Conservation (phyloP, 2,888 invertebrate genomes). For the Clitarchus hookeri region DNA sequence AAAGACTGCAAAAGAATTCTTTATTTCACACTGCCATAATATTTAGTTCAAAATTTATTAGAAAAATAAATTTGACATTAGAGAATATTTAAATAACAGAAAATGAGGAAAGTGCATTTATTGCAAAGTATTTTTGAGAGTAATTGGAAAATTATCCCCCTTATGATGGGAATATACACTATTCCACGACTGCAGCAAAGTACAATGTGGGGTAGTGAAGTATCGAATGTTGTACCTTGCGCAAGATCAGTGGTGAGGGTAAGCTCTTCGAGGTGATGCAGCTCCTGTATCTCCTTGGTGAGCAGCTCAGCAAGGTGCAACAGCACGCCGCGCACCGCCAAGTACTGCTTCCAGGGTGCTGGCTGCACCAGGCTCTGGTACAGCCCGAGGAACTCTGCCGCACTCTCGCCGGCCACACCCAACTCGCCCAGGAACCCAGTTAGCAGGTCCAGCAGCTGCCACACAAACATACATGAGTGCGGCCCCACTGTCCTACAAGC, state of each 20-base stretch:
- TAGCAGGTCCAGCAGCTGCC: constrained; percentile 77
- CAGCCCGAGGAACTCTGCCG: constrained; percentile 85
- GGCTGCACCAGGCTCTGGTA: constrained; percentile 85
- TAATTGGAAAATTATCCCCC: too few species aligned
- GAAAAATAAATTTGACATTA: too few species aligned
- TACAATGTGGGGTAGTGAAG: not conserved
- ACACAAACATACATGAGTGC: constrained; percentile 5
- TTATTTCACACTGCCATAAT: too few species aligned
- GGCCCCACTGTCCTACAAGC: too few species aligned
- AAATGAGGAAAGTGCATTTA: too few species aligned
- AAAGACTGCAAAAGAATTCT: too few species aligned
- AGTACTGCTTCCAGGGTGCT: constrained; percentile 91
- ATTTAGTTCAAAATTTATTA: too few species aligned
- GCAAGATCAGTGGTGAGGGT: constrained; percentile 92
- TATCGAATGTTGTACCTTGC: constrained; percentile 61
- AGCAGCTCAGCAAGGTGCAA: constrained; percentile 83
- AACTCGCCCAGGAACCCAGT: constrained; percentile 88
- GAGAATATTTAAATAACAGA: too few species aligned
- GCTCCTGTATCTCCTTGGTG: constrained; percentile 84
- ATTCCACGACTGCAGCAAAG: not conserved
- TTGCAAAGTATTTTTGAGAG: too few species aligned
- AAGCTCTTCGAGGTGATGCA: constrained; percentile 88
- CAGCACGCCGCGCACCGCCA: constrained; percentile 85
- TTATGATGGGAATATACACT: not conserved
- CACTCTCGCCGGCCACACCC: constrained; percentile 86